Conservation (phyloP, 2,888 invertebrate genomes). For the Kuschelorhynchus macadamiae region DNA sequence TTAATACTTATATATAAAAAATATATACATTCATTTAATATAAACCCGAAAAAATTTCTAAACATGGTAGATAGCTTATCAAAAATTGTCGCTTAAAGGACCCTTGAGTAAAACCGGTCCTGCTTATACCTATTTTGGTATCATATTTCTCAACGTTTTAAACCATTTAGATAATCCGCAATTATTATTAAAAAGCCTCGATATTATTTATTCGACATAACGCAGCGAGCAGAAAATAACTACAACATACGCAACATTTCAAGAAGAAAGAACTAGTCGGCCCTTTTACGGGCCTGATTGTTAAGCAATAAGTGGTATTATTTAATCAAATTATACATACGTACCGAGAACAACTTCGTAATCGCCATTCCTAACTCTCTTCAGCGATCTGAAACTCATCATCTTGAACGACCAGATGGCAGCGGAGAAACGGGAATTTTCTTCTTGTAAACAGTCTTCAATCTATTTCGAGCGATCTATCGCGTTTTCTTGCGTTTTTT, state of each 20-base stretch:
- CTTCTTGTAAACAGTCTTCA: background rate
- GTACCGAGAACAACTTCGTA: slow-evolving; percentile 82
- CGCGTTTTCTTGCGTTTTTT: background rate
- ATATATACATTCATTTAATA: no score
- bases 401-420: slow-evolving; percentile 61
- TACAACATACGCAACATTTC: background rate
- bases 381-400: slow-evolving; percentile 76
- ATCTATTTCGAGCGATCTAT: background rate
- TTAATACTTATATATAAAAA: no score
- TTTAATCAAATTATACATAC: slow-evolving; percentile 54
- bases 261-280: background rate
- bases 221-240: background rate
- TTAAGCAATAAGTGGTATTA: slow-evolving; percentile 4
- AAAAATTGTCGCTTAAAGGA: no score
- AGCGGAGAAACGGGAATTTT: slow-evolving; percentile 1
- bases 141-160: no score
- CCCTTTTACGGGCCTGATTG: slow-evolving; percentile 2
- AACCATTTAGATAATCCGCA: no score
- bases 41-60: no score
- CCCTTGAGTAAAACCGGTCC: no score
- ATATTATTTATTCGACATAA: no score
- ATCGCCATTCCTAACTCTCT: slow-evolving; percentile 76
- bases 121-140: no score
- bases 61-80: no score
- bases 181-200: no score